Evolutionary conservation across 1,140 invertebrate genomes (phyloP).

Genomic region (Berghia stephanieae): DNA sequence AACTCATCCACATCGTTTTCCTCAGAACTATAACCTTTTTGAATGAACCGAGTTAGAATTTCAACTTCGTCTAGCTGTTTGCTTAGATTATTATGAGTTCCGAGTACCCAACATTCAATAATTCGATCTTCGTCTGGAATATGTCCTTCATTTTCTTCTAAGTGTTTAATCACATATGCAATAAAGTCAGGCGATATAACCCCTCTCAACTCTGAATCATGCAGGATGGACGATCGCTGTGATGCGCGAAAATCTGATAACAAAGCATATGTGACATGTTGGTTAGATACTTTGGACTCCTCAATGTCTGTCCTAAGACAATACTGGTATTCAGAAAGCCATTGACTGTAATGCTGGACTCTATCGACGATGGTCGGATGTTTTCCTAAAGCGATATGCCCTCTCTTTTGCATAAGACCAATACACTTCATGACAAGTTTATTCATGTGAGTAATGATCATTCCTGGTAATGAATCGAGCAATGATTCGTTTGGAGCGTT

Average conservation of each 20-base stretch:
- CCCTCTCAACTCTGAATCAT: neutral
- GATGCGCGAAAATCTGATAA: neutral
- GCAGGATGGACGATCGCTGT: slow-evolving; percentile 1
- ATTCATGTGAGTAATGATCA: slow-evolving; percentile 11
- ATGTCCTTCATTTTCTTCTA: neutral
- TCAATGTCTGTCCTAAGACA: neutral
- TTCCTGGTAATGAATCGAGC: neutral
- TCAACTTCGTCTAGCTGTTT: slow-evolving; percentile 83
- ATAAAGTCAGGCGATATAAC: neutral
- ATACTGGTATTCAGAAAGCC: neutral
- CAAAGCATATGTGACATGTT: neutral
- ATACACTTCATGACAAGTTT: neutral
- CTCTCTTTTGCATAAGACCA: too few relatives aligned
- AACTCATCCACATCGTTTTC: too few relatives aligned
- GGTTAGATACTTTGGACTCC: neutral
- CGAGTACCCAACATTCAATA: slow-evolving; percentile 15
- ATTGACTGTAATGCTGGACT: neutral
- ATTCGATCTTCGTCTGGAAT: neutral
- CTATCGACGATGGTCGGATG: neutral
- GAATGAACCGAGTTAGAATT: too few relatives aligned
- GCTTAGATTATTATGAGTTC: slow-evolving; percentile 63
- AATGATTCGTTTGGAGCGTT: neutral
- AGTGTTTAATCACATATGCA: neutral
- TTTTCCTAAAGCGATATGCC: neutral
- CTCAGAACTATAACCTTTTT: too few relatives aligned